A percentile compares a stretch with the other conserved stretches of the same genome.
phyloP scores from a whole-genome alignment of 2,797 vertebrate species.

The Buphagus erythrorhynchus region DNA sequence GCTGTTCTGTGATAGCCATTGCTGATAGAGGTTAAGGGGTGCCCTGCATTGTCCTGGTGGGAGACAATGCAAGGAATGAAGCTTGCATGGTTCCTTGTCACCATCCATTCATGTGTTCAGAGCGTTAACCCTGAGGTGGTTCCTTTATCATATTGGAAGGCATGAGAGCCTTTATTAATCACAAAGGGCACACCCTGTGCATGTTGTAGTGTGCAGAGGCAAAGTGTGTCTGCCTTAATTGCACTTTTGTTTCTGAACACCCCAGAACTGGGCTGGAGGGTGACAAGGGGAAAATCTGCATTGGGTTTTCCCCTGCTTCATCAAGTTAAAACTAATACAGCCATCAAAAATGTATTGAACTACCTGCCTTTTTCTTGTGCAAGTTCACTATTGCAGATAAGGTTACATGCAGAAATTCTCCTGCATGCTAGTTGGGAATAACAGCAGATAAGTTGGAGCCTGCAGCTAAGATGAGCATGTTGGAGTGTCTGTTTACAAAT shows the following conservation, averaged over 20 bases:
- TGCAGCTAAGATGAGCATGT: slow-evolving; percentile 1
- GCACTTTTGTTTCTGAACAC: neutral
- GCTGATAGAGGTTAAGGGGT: neutral
- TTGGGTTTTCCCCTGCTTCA: neutral
- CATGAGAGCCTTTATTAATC: neutral
- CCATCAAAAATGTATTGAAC: neutral
- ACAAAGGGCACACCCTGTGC: neutral
- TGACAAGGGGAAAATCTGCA: neutral
- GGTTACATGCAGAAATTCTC: neutral
- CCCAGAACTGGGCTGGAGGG: neutral
- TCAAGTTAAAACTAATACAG: neutral
- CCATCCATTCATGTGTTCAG: neutral
- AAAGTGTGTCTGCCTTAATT: neutral
- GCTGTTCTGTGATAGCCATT: neutral
- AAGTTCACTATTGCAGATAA: neutral
- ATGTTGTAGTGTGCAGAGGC: slow-evolving; percentile 1
- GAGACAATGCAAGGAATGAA: neutral
- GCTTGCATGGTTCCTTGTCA: neutral
- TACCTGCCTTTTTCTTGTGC: neutral
- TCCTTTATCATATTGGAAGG: neutral
- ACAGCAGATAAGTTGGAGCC: neutral
- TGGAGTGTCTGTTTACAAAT: slow-evolving; percentile 56
- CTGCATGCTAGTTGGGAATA: neutral
- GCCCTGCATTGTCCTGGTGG: neutral
- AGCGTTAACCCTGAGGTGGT: neutral